phyloP scores from a whole-genome alignment of 2,113 vertebrate species.

The Dipodomys stephensi region DNA sequence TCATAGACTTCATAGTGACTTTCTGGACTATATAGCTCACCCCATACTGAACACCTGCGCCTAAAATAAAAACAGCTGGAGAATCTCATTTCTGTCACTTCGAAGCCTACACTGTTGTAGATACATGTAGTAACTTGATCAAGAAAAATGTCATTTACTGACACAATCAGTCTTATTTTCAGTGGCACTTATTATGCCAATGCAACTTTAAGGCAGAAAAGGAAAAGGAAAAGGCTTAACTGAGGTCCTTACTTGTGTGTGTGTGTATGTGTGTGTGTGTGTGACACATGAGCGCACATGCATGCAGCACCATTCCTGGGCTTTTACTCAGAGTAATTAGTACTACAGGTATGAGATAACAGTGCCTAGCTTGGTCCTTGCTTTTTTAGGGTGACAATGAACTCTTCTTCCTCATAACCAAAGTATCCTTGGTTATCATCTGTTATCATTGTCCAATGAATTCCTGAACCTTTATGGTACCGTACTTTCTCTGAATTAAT shows the following conservation, averaged over 20 bases:
- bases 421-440: neutral
- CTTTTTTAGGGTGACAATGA: neutral
- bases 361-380: neutral
- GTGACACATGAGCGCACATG: no score
- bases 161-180: conserved; percentile 17
- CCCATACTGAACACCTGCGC: neutral
- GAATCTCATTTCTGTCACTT: neutral
- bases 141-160: neutral
- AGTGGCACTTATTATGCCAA: neutral
- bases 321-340: no score
- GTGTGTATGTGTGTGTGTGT: no score
- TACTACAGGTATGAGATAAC: no score
- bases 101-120: neutral
- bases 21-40: neutral
- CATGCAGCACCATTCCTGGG: no score
- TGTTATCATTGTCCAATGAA: neutral
- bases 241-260: neutral
- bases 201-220: neutral
- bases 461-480: neutral
- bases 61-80: neutral
- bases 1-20: rapidly evolving
- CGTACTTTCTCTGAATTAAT: neutral
- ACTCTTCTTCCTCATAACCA: neutral
- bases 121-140: neutral
- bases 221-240: neutral